phyloP scores from a whole-genome alignment of 2,797 vertebrate genomes.

The Allobates femoralis region DNA sequence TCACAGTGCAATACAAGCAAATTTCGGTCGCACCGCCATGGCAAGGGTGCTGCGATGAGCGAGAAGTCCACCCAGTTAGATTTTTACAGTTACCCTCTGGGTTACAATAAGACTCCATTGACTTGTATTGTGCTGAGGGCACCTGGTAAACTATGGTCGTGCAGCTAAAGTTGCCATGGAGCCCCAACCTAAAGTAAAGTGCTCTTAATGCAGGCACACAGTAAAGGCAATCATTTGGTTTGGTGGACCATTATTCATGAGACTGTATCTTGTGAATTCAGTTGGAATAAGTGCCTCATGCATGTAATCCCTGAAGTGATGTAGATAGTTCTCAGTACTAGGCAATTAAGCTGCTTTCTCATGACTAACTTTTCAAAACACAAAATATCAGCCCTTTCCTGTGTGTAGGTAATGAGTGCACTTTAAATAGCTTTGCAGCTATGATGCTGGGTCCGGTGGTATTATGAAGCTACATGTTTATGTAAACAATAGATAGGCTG shows the following conservation, averaged over 20 bases:
- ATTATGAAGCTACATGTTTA: slow-evolving; percentile 84
- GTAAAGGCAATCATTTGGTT: slow-evolving; percentile 27
- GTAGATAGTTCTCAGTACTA: background rate
- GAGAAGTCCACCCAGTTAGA: too few relatives aligned
- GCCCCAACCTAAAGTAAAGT: background rate
- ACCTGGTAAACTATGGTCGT: too few relatives aligned
- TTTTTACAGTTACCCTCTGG: too few relatives aligned
- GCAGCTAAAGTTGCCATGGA: background rate
- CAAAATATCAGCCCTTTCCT: slow-evolving; percentile 9
- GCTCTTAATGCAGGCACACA: slow-evolving; percentile 15
- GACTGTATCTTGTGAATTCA: background rate
- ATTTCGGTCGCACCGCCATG: too few relatives aligned
- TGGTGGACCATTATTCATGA: slow-evolving; percentile 8
- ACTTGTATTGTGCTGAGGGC: too few relatives aligned
- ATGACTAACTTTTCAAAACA: slow-evolving; percentile 3
- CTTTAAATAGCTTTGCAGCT: slow-evolving; percentile 74
- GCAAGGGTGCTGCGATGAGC: too few relatives aligned
- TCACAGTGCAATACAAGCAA: too few relatives aligned
- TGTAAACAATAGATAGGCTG: slow-evolving; percentile 74
- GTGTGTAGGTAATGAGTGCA: slow-evolving; percentile 30
- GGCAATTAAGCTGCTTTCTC: slow-evolving; percentile 16
- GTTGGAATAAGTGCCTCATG: background rate
- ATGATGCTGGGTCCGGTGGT: slow-evolving; percentile 80
- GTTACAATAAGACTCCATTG: too few relatives aligned
- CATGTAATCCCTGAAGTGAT: slow-evolving; percentile 5